Evolutionary conservation across 2,888 invertebrate species (phyloP), one percentile per base, ranked within the genome.

Genomic region (Acleris cristana): DNA sequence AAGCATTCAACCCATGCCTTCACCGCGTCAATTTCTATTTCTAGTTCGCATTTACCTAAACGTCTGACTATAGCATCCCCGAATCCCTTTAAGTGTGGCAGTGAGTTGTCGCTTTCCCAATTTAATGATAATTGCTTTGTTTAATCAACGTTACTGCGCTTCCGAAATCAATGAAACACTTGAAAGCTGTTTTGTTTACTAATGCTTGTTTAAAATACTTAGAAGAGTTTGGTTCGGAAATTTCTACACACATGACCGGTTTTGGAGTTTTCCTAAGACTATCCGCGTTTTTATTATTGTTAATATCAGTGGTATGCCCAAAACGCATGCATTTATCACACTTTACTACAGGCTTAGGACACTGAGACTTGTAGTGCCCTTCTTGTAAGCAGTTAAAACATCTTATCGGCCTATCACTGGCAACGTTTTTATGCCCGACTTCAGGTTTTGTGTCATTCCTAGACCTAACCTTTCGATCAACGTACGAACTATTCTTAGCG

Each of bases 81-180:
- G 21, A 70, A 70, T 3, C 70, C 70, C 14, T n/a, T 49, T 30
- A 70, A 48, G 14, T 19, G 7, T 2, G 67, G 60, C n/a, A 61
- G 18, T 14, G 14, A 14, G 21, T 54, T n/a, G 7, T 48, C 16
- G 1, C 3, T 58, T 1, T 67, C 54, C 18, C 23, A 64, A 14
- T 44, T 8, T n/a, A 26, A 2, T 18, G 3, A 19, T 8, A 67
- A 4, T 49, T 53, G 0, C 57, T 23, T 10, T 19, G 10, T 18
- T n/a, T 51, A 16, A 70, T 60, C 34, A 70, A 21, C 1, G 62
- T 58, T 2, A 56, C 64, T 19, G 62, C 55, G 18, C 70, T 70
- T 3, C 70, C 70, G 5, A 70, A 64, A 57, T 69, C 69, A 10
- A 68, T 49, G 12, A 55, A 69, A 16, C 60, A 45, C 18, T 61